A percentile compares a stretch with the other conserved stretches of the same genome.
phyloP scores from a whole-genome alignment of 2,888 invertebrate genomes.

The Eristalinus aeneus region DNA sequence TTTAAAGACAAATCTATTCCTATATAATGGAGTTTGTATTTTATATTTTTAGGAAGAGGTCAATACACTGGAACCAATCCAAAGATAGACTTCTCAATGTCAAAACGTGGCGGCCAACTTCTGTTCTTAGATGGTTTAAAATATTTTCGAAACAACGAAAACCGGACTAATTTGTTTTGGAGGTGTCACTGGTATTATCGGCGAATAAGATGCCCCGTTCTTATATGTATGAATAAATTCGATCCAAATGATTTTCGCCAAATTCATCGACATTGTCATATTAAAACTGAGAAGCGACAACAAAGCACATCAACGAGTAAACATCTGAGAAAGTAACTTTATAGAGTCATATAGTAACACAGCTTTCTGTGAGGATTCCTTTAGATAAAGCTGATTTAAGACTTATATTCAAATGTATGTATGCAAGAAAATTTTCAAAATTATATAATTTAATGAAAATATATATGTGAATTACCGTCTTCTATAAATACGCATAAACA shows the following conservation, averaged over 20 bases:
- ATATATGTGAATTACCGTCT: background rate
- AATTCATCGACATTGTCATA: constrained; percentile 79
- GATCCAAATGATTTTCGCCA: constrained; percentile 78
- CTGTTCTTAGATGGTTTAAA: constrained; percentile 78
- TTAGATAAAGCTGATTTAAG: background rate
- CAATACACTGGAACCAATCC: background rate
- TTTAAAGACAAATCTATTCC: background rate
- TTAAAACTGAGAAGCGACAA: constrained; percentile 74
- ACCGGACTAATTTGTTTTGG: constrained; percentile 79
- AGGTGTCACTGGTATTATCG: constrained; percentile 80
- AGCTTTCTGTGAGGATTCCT: background rate
- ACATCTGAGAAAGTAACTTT: background rate
- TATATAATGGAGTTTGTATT: background rate
- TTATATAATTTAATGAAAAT: background rate
- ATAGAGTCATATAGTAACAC: background rate
- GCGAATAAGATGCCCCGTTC: constrained; percentile 78
- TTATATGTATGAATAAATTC: constrained; percentile 80
- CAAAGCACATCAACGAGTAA: constrained; percentile 13
- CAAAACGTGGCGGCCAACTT: constrained; percentile 71
- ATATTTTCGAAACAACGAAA: constrained; percentile 80
- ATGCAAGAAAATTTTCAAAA: background rate
- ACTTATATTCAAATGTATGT: background rate
- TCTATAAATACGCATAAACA: background rate
- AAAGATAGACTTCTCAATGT: constrained; percentile 76
- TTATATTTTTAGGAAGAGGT: background rate